phyloP scores from a whole-genome alignment of 2,888 invertebrate genomes.

The Smittia aterrima region DNA sequence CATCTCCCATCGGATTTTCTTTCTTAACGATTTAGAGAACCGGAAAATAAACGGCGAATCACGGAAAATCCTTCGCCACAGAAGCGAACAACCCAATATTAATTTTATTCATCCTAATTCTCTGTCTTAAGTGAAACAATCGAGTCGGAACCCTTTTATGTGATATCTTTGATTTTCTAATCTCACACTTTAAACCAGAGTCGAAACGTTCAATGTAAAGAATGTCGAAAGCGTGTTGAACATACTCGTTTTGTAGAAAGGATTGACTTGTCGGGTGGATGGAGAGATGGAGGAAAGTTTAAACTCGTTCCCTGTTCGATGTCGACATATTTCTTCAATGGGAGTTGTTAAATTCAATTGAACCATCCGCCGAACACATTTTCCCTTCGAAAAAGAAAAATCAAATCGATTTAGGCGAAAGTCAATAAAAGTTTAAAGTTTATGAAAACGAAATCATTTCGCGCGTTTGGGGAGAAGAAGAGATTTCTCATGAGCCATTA shows the following conservation, averaged over 20 bases:
- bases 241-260: conserved; percentile 14
- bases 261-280: conserved; percentile 7
- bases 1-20: background rate
- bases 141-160: background rate
- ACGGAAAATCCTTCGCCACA: conserved; percentile 18
- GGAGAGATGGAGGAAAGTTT: conserved; percentile 2
- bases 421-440: conserved; percentile 16
- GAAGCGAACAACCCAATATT: conserved; percentile 9
- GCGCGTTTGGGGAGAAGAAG: background rate
- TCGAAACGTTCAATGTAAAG: conserved; percentile 18
- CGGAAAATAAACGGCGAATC: background rate
- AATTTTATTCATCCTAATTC: conserved; percentile 25
- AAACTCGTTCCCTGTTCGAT: background rate
- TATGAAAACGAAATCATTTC: conserved; percentile 21
- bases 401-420: background rate
- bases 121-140: background rate
- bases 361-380: background rate
- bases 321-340: conserved; percentile 1
- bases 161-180: background rate
- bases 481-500: background rate
- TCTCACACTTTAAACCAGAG: conserved; percentile 4
- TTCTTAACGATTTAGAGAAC: background rate
- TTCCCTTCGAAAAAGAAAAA: too few relatives aligned
- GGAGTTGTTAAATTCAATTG: conserved; percentile 13
- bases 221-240: conserved; percentile 27